phyloP scores from a whole-genome alignment of 2,888 invertebrate genomes.

The Drosophila borealis region DNA sequence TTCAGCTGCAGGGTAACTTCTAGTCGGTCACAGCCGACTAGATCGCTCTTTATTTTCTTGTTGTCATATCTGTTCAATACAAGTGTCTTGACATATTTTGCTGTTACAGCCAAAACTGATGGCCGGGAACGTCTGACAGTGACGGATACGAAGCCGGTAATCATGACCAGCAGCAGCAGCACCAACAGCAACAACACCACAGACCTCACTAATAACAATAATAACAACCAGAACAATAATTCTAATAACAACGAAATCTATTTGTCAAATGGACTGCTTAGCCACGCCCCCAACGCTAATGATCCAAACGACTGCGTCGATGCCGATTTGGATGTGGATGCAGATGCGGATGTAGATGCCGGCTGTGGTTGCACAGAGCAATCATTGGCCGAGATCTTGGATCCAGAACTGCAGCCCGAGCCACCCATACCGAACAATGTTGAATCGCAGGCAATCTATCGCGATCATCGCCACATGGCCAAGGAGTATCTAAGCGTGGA shows the following conservation, averaged over 20 bases:
- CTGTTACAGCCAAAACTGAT: constrained; percentile 83
- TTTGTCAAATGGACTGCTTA: constrained; percentile 49
- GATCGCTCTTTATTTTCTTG: too few species aligned
- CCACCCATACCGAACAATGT: constrained; percentile 91
- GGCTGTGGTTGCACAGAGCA: constrained; percentile 81
- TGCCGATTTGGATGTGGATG: constrained; percentile 64
- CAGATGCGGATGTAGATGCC: constrained; percentile 57
- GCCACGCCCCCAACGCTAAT: constrained; percentile 46
- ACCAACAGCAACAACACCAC: constrained; percentile 39
- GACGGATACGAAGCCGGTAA: constrained; percentile 83
- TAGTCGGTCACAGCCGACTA: too few species aligned
- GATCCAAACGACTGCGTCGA: constrained; percentile 30
- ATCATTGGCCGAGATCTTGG: constrained; percentile 90
- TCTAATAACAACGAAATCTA: constrained; percentile 37
- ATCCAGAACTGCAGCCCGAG: constrained; percentile 92
- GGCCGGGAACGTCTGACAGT: constrained; percentile 84
- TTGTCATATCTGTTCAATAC: neutral
- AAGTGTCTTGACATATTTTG: neutral
- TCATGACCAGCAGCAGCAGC: constrained; percentile 53
- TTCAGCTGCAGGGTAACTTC: too few species aligned
- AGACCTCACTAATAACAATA: constrained; percentile 62
- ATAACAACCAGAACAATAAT: constrained; percentile 31
- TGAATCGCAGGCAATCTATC: constrained; percentile 93
- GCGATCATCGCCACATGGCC: constrained; percentile 94
- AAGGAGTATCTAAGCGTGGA: constrained; percentile 95